Conservation (phyloP, 2,797 vertebrate species). For the Ctenochaetus hawaiiensis region DNA sequence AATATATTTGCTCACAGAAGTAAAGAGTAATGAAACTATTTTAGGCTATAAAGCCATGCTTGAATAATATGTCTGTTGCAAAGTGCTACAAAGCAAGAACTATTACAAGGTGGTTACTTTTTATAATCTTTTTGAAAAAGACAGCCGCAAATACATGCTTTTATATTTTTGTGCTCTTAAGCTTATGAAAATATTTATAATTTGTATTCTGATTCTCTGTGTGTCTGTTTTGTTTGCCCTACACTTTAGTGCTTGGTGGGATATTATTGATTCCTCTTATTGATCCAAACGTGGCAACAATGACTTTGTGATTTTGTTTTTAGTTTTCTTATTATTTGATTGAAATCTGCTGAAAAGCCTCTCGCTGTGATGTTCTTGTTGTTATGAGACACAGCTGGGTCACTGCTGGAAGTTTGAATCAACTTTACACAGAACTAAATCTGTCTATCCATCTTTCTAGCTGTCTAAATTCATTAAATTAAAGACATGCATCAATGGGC, state of each 20-base stretch:
- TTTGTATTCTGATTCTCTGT: constrained; percentile 43
- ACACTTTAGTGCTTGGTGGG: neutral
- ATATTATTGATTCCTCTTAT: constrained; percentile 46
- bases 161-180: constrained; percentile 62
- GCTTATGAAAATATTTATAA: constrained; percentile 47
- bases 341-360: constrained; percentile 19
- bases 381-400: constrained; percentile 31
- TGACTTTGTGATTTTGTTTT: constrained; percentile 31
- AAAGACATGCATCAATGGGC: constrained; percentile 15
- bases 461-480: constrained; percentile 16
- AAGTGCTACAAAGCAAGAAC: constrained; percentile 86
- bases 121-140: constrained; percentile 85
- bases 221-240: constrained; percentile 36
- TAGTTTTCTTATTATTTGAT: constrained; percentile 30
- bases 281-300: constrained; percentile 38
- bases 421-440: constrained; percentile 21
- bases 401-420: constrained; percentile 26
- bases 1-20: constrained; percentile 80
- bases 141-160: constrained; percentile 81
- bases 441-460: neutral
- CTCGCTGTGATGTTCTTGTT: constrained; percentile 30
- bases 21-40: constrained; percentile 87
- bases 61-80: constrained; percentile 86
- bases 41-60: constrained; percentile 82
- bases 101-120: constrained; percentile 87